Conservation (phyloP, 2,888 invertebrate genomes). For the Brenthis hecate region DNA sequence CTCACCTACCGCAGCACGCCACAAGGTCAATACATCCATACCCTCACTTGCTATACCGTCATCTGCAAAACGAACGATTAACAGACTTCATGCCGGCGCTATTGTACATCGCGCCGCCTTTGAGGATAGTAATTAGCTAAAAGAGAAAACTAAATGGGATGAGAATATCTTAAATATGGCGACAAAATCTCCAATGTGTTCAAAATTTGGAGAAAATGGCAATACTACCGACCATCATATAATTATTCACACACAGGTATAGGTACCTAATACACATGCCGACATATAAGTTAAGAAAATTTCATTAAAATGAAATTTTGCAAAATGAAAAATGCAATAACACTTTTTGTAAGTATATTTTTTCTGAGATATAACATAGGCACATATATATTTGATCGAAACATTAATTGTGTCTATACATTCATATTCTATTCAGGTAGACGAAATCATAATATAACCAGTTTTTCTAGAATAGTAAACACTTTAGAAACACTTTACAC, state of each 20-base stretch:
- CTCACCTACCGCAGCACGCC: constrained; percentile 91
- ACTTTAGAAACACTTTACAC: not conserved
- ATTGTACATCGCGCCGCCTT: not conserved
- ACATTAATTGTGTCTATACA: no score
- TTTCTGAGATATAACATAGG: no score
- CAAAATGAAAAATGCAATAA: no score
- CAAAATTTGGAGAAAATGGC: constrained; percentile 31
- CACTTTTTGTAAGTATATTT: no score
- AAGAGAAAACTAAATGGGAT: constrained; percentile 1
- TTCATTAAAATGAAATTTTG: no score
- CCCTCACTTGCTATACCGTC: constrained; percentile 47
- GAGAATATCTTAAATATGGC: constrained; percentile 15
- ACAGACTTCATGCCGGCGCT: not conserved
- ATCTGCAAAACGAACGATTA: constrained; percentile 20
- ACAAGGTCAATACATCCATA: constrained; percentile 83
- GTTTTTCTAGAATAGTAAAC: no score
- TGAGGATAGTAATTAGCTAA: not conserved
- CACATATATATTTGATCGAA: no score
- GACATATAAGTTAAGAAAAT: no score
- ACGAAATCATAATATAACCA: no score
- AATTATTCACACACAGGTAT: constrained; percentile 1
- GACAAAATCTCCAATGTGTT: constrained; percentile 26
- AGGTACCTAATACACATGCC: no score
- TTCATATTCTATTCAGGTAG: no score
- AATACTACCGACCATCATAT: not conserved